A percentile compares a stretch with the other conserved stretches of the same genome.
Conservation (phyloP, 2,797 vertebrate species). For the Eospalax fontanierii region DNA sequence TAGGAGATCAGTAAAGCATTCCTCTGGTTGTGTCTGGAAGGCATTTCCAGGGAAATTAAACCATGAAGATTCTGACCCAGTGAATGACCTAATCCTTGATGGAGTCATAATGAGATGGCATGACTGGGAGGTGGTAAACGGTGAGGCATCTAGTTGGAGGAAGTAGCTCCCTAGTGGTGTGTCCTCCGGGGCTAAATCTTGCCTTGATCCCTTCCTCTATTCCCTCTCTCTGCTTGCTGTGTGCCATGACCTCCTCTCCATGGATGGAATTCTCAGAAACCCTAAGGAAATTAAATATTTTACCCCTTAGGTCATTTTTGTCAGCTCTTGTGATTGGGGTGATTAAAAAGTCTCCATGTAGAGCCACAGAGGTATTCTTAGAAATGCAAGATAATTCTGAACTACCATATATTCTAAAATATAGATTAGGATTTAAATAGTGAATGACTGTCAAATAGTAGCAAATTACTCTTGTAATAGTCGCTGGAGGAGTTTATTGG, state of each 20-base stretch:
- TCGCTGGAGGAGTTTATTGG: background rate
- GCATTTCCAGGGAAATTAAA: background rate
- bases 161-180: too few species aligned
- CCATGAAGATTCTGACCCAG: background rate
- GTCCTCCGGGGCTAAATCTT: background rate
- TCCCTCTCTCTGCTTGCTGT: background rate
- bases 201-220: background rate
- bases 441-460: slow-evolving; percentile 1
- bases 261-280: background rate
- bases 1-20: background rate
- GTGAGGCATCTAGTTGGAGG: background rate
- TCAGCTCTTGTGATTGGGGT: background rate
- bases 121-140: background rate
- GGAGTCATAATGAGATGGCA: background rate
- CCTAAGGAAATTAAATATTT: background rate
- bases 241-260: background rate
- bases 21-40: background rate
- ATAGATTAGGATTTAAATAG: background rate
- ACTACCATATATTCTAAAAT: background rate
- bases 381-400: background rate
- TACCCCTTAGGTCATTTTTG: background rate
- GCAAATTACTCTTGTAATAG: background rate
- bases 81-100: background rate
- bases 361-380: background rate
- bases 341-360: background rate